phyloP scores from a whole-genome alignment of 2,888 invertebrate genomes.

The Drosophila setosimentum region DNA sequence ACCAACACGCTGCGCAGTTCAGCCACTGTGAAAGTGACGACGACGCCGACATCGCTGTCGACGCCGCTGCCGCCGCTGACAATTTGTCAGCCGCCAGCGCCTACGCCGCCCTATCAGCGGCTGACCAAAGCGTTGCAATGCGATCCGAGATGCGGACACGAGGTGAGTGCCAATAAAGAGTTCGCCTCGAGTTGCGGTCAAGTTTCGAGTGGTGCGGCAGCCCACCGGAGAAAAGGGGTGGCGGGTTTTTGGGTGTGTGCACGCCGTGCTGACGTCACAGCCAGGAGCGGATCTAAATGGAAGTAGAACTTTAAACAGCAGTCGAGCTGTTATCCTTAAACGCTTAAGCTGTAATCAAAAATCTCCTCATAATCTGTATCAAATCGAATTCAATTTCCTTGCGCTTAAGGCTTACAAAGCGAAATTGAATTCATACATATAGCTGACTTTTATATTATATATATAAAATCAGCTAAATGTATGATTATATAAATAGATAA shows the following conservation, averaged over 20 bases:
- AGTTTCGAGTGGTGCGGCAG: slow-evolving; percentile 22
- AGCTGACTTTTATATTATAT: too few relatives aligned
- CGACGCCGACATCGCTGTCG: slow-evolving; percentile 46
- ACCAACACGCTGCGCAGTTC: slow-evolving; percentile 84
- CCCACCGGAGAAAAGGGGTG: background rate
- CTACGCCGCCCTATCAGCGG: slow-evolving; percentile 86
- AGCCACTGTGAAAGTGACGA: slow-evolving; percentile 70
- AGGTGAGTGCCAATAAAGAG: slow-evolving; percentile 81
- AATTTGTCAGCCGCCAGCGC: slow-evolving; percentile 81
- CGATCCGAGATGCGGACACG: slow-evolving; percentile 86
- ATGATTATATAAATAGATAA: background rate
- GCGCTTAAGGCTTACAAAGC: background rate
- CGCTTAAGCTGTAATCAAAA: background rate
- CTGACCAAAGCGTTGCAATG: slow-evolving; percentile 86
- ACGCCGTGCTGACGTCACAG: slow-evolving; percentile 39
- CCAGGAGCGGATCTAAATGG: slow-evolving; percentile 39
- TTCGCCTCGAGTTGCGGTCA: slow-evolving; percentile 47
- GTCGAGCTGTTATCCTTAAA: background rate
- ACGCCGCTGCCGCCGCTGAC: slow-evolving; percentile 67
- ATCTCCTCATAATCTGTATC: background rate
- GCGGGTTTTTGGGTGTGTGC: slow-evolving; percentile 7
- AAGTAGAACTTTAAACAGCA: background rate
- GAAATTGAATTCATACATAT: background rate
- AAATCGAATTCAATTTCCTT: background rate
- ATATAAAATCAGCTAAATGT: too few relatives aligned